phyloP scores from a whole-genome alignment of 2,113 vertebrate species.

The Pseudois nayaur region DNA sequence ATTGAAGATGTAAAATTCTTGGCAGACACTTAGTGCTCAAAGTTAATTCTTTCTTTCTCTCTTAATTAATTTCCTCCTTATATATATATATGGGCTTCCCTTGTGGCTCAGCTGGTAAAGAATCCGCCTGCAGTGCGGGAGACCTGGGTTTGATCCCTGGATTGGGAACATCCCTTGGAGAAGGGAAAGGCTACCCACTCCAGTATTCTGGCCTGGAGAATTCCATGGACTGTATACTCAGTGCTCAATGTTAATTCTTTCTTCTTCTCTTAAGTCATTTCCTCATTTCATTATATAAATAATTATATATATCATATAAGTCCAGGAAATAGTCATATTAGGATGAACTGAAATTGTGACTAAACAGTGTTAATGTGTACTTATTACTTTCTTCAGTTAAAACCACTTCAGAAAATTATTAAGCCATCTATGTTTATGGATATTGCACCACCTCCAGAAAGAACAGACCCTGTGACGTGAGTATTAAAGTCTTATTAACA shows the following conservation, averaged over 20 bases:
- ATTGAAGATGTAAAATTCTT: neutral
- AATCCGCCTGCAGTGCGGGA: fast-evolving
- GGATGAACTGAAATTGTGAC: neutral
- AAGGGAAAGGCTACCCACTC: neutral
- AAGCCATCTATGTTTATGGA: slow-evolving; percentile 75
- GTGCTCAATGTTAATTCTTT: neutral
- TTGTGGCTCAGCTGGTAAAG: neutral
- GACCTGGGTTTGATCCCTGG: neutral
- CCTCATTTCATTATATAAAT: neutral
- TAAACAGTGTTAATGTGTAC: slow-evolving; percentile 22
- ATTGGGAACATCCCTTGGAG: neutral
- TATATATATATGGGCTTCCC: neutral
- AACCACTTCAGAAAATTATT: slow-evolving; percentile 65
- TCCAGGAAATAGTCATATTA: neutral
- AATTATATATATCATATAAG: neutral
- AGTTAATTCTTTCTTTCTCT: neutral
- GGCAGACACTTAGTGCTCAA: neutral
- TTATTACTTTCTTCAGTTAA: slow-evolving; percentile 69
- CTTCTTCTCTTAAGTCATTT: neutral
- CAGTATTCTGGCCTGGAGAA: neutral
- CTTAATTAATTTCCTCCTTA: neutral
- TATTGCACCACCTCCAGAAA: slow-evolving; percentile 65
- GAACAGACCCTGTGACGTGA: slow-evolving; percentile 65
- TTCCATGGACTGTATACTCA: neutral
- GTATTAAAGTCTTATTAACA: slow-evolving; percentile 24